Evolutionary conservation across 2,888 invertebrate species (phyloP), one percentile per base, ranked within the genome.

Genomic region (Drosophila crucigera): DNA sequence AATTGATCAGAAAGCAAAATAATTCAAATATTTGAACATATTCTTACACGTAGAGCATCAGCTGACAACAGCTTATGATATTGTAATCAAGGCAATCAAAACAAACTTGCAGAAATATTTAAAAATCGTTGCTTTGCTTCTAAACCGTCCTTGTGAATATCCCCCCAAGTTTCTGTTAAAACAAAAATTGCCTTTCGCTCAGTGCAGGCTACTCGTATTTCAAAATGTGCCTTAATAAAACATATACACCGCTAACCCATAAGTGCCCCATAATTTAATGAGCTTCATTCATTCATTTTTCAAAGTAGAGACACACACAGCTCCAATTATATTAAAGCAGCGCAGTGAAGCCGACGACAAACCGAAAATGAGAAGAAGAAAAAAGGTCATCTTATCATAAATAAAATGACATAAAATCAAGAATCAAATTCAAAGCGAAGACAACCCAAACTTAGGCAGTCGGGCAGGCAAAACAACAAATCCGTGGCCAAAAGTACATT

Each of bases 341-440:
- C 22, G n/a, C 55, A 35, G 30, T 50, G 54, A 73, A 79, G 68
- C 71, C 67, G 74, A 73, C 72, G 81, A 75, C 65, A 76, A 64
- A n/a, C 55, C 65, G 68, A 70, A 72, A 70, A 73, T 30, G 58
- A 68, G 52, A 65, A 63, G 58, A 58, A 60, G 63, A 49, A 75
- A 82, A 90, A 88, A 89, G 83, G 83, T 82, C 88, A 90, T 86
- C 90, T 90, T 90, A 89, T 89, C 90, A 86, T 91, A 89, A 90
- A 91, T 90, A 91, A 91, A 89, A 89, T 89, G 86, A 90, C 90
- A 89, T 84, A 79, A 90, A 90, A 91, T 90, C 91, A 90, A 87
- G 88, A 91, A 88, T 88, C 89, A 88, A 90, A 88, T 88, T 89
- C 91, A 89, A 90, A 80, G 72, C 80, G 77, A 83, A 83, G 77